Evolutionary conservation across 2,113 vertebrate genomes (phyloP).

Genomic region (Eolophus roseicapilla): DNA sequence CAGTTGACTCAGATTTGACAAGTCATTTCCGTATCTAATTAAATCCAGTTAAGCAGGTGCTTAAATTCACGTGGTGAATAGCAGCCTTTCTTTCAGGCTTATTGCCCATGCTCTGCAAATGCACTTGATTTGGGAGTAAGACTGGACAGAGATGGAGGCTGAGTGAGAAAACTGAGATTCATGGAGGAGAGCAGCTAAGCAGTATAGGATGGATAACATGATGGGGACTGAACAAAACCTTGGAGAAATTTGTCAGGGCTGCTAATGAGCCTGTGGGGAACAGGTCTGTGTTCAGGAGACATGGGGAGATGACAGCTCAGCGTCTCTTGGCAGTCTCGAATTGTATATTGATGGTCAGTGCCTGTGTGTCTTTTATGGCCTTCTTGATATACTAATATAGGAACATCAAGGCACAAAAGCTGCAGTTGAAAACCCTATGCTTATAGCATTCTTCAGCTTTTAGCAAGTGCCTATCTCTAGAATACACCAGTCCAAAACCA

Average conservation of each 20-base stretch:
- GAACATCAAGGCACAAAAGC: not conserved
- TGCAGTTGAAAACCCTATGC: not conserved
- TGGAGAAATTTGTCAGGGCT: not conserved
- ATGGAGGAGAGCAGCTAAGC: not conserved
- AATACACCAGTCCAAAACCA: not conserved
- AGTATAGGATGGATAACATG: not conserved
- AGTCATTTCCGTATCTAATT: not conserved
- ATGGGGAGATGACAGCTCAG: not conserved
- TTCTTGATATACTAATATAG: not conserved
- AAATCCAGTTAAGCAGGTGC: not conserved
- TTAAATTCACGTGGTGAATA: not conserved
- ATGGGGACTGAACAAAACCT: not conserved
- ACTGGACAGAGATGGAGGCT: not conserved
- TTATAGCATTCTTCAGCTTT: not conserved
- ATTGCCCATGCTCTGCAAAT: not conserved
- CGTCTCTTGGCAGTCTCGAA: not conserved
- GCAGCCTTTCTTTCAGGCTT: not conserved
- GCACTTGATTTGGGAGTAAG: not conserved
- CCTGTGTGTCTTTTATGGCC: not conserved
- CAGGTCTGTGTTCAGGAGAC: not conserved
- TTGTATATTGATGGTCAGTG: not conserved
- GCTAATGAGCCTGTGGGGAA: not conserved
- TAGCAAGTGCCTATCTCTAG: not conserved
- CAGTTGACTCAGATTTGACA: not conserved
- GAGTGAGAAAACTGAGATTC: not conserved